Conservation (phyloP, 2,113 vertebrate genomes). For the Neolamprologus toae region DNA sequence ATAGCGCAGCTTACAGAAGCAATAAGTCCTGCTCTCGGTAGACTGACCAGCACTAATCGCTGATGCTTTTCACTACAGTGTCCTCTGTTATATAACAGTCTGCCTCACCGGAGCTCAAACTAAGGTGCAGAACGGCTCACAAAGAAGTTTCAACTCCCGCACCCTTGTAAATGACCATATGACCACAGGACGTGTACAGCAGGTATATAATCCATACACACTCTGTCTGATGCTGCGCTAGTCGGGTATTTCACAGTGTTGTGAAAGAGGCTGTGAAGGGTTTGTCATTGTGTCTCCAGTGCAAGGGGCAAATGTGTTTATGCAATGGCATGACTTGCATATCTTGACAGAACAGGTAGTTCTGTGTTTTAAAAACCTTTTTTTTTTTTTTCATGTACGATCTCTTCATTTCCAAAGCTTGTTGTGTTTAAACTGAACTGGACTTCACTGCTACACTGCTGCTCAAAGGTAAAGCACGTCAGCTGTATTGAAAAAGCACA, state of each 20-base stretch:
- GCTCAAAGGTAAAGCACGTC: neutral
- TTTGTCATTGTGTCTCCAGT: neutral
- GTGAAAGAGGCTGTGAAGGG: conserved; percentile 5
- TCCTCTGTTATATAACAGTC: conserved; percentile 10
- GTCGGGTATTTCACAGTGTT: conserved; percentile 31
- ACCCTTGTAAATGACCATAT: neutral
- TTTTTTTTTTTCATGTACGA: neutral
- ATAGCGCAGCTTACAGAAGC: neutral
- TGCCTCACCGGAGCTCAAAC: neutral
- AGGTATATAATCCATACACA: neutral
- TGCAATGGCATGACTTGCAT: neutral
- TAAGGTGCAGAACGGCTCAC: conserved; percentile 3
- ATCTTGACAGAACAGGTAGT: neutral
- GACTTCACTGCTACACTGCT: neutral
- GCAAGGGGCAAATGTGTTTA: neutral
- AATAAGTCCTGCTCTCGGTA: neutral
- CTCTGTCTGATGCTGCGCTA: neutral
- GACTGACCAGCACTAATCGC: neutral
- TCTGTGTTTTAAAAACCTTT: neutral
- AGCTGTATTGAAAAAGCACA: neutral
- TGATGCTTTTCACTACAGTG: neutral
- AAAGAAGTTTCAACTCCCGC: neutral
- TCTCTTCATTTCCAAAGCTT: neutral
- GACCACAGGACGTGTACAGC: neutral
- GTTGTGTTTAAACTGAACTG: neutral